These are phyloP conservation scores for Aurelia aurita complex sp. Pacific DNA, from an alignment of 30 jellyfish, hydroid and myxozoan species.

Conservation along the genomic window DNA sequence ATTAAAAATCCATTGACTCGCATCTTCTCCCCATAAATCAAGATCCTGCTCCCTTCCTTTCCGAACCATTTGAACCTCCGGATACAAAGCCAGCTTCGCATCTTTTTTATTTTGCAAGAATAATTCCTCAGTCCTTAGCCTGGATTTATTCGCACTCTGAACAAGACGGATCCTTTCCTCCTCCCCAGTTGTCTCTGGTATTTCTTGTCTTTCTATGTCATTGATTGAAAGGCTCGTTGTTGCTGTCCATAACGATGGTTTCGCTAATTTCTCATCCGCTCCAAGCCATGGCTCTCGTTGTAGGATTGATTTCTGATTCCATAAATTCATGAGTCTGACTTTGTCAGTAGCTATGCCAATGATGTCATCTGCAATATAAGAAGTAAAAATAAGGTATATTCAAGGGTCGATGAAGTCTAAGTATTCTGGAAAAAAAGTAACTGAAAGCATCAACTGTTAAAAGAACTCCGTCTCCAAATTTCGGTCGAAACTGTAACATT, in stretches of 20 bases:
- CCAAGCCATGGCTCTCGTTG: constrained; percentile 79
- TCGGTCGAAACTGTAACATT: too few relatives aligned
- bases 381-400: too few relatives aligned
- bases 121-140: constrained; percentile 37
- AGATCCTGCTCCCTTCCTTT: constrained; percentile 53
- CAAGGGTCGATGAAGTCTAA: too few relatives aligned
- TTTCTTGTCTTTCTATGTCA: neutral
- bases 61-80: constrained; percentile 47
- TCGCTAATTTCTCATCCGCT: constrained; percentile 51
- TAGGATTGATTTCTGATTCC: constrained; percentile 53
- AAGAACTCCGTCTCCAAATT: too few relatives aligned
- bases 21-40: constrained; percentile 56
- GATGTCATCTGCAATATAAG: constrained; percentile 31
- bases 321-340: constrained; percentile 43
- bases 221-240: constrained; percentile 5
- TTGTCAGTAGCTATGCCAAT: constrained; percentile 53
- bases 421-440: too few relatives aligned
- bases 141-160: constrained; percentile 11
- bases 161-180: constrained; percentile 34
- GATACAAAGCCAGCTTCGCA: constrained; percentile 62
- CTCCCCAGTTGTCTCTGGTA: constrained; percentile 32
- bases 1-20: constrained; percentile 66
- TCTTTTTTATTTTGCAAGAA: constrained; percentile 66
- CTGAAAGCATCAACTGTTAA: too few relatives aligned
- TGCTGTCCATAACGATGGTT: constrained; percentile 61